Evolutionary conservation across 2,888 invertebrate species (phyloP).

Genomic region (Pachydiplax longipennis): DNA sequence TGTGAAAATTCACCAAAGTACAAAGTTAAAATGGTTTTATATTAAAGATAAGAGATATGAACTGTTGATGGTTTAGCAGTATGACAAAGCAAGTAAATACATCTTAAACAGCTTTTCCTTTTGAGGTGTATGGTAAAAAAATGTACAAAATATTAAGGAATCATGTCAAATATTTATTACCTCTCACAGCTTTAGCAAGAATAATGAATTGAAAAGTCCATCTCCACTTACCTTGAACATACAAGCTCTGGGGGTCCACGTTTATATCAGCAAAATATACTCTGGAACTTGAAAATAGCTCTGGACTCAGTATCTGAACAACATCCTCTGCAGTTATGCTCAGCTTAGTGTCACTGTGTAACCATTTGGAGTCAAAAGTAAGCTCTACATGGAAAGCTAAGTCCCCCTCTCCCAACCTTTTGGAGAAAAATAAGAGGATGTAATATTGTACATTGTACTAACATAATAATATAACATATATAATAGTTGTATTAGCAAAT

Average conservation of each 20-base stretch:
- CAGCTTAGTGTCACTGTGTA: not conserved
- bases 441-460: no score
- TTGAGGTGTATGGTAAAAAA: no score
- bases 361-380: constrained; percentile 6
- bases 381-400: constrained; percentile 11
- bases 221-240: constrained; percentile 11
- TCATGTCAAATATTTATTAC: not conserved
- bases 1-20: no score
- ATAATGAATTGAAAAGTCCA: not conserved
- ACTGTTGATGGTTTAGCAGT: no score
- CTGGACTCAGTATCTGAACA: not conserved
- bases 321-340: not conserved
- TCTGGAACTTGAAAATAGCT: not conserved
- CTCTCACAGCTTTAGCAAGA: not conserved
- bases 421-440: no score
- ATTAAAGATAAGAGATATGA: no score
- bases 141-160: not conserved
- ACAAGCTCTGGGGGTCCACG: constrained; percentile 24
- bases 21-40: no score
- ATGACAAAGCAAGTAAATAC: no score
- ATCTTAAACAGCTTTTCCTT: no score
- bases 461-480: no score
- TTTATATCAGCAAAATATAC: constrained; percentile 16
- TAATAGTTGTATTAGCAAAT: no score
- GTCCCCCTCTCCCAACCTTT: constrained; percentile 7